These are phyloP conservation scores for Liodrosophila aerea DNA, from an alignment of 2,888 invertebrate genomes.

Conservation along the genomic window DNA sequence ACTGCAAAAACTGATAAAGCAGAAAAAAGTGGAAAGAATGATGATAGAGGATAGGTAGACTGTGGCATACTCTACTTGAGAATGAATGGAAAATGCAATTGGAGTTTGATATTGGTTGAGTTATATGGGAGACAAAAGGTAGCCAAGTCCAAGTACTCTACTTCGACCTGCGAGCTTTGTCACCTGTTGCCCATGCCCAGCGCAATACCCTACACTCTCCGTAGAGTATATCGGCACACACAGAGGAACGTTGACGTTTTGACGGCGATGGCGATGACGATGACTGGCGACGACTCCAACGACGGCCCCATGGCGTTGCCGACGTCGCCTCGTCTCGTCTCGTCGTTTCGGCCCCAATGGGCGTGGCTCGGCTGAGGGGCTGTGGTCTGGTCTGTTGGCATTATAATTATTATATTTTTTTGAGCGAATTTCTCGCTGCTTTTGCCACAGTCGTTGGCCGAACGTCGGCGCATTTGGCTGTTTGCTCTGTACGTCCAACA, in stretches of 20 bases:
- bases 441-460: slow-evolving; percentile 57
- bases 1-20: slow-evolving; percentile 26
- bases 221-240: slow-evolving; percentile 21
- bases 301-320: slow-evolving; percentile 14
- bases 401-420: slow-evolving; percentile 1
- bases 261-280: slow-evolving; percentile 13
- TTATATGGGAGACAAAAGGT: too few relatives aligned
- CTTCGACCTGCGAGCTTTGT: too few relatives aligned
- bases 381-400: not conserved
- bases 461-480: slow-evolving; percentile 60
- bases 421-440: slow-evolving; percentile 53
- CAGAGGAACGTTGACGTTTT: slow-evolving; percentile 14
- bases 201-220: too few relatives aligned
- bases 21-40: slow-evolving; percentile 5
- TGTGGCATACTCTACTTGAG: too few relatives aligned
- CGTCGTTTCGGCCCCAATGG: not conserved
- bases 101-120: too few relatives aligned
- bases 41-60: too few relatives aligned
- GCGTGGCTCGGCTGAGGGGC: too few relatives aligned
- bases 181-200: too few relatives aligned
- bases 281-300: not conserved
- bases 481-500: not conserved
- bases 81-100: too few relatives aligned
- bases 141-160: too few relatives aligned
- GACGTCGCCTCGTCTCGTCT: slow-evolving; percentile 42